A percentile compares a stretch with the other conserved stretches of the same genome.
Conservation (phyloP, 2,113 vertebrate species). For the Asarcornis scutulata region DNA sequence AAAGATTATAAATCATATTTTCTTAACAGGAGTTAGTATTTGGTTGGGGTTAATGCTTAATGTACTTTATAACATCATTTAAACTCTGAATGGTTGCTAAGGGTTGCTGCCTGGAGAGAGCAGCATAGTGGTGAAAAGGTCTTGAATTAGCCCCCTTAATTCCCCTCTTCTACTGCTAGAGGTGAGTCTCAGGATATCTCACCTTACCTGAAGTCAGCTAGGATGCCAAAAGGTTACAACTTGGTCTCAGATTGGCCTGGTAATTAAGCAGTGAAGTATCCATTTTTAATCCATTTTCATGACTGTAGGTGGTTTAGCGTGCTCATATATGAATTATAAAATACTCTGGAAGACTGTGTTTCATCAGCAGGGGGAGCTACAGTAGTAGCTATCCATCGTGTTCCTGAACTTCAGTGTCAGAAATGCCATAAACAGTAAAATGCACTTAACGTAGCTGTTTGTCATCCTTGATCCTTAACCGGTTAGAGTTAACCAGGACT, state of each 20-base stretch:
- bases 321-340: accelerated
- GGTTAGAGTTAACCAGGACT: background rate
- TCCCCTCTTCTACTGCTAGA: background rate
- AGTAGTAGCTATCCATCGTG: background rate
- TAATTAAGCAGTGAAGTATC: background rate
- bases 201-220: background rate
- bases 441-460: background rate
- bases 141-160: background rate
- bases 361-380: conserved; percentile 72
- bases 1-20: conserved; percentile 55
- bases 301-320: background rate
- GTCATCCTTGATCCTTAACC: background rate
- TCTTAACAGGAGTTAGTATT: conserved; percentile 38
- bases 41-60: conserved; percentile 25
- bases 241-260: background rate
- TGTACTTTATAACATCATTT: background rate
- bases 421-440: background rate
- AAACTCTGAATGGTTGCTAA: background rate
- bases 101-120: background rate
- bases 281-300: background rate
- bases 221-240: background rate
- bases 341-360: background rate
- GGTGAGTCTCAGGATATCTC: background rate
- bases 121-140: background rate
- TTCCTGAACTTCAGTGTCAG: background rate